Base-by-base conservation (phyloP, 1,140 invertebrate genomes). In the Ceratina japonica region DNA sequence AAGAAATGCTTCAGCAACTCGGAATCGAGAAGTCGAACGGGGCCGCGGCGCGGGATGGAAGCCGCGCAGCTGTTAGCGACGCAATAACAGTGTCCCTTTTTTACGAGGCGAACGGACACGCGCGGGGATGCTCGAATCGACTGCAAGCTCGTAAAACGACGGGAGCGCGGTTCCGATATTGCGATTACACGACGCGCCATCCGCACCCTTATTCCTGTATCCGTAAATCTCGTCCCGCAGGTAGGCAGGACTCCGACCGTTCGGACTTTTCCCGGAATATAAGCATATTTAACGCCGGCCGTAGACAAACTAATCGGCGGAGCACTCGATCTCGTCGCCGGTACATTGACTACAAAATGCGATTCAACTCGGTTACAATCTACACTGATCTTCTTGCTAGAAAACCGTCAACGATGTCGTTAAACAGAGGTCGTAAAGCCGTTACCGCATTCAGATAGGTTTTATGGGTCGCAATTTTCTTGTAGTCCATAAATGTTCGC, bases 371-470 rank as follows among this genome's bases (percentile, higher is more conserved):
- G 54, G 24, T 24, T 22, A 8, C 18, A 10, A 20, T 5, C 31
- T 24, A n/a, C n/a, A 31, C 37, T 24, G 66, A 71, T 63, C 31
- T 49, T 49, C 51, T 63, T 20, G 44, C 66, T 78, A 58, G 73
- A 69, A 68, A 77, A 81, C 65, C 66, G 56, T 70, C 68, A 73
- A 83, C 80, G 81, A 56, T 68, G 37, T 78, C 74, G 80, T 83
- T 83, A 78, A 83, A 37, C 37, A 83, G 18, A 24, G 62, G 3
- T 52, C 51, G n/a, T 83, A 83, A 83, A 82, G 78, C 56, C 37
- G 37, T 37, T 37, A 27, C 3, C 24, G 37, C 24, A 82, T 83
- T 78, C 44, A 54, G 37, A 37, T 70, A 51, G n/a, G 8, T 51
- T 83, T 82, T 78, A 78, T 52, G 74, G 62, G 13, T 81, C 68